Evolutionary conservation across 2,797 vertebrate genomes (phyloP), one percentile per base, ranked within the genome.

Genomic region (Cyprinodon diabolis): DNA sequence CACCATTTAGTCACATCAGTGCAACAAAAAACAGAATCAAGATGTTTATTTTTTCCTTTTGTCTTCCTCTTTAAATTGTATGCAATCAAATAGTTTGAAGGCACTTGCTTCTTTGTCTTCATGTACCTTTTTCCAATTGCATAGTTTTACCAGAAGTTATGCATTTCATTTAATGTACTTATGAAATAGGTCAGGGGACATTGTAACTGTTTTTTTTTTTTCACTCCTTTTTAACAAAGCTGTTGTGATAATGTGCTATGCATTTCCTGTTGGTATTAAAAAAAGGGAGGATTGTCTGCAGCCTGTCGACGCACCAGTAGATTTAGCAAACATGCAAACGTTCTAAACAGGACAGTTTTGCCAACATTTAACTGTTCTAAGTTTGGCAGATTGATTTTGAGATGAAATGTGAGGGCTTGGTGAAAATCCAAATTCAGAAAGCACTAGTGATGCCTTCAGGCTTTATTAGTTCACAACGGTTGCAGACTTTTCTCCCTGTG

Each of bases 231-330:
- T 80, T 48, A 71, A 52, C 80, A 69, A 79, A 80, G 56, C 54
- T 67, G 76, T 77, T 87, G 82, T 89, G 86, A 89, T 89, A 80
- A 82, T 88, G 58, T 82, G 71, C 82, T 89, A 79, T 90, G 89
- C 86, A 87, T 93, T 90, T 78, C 60, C 71, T 66, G 21, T 76
- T 82, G 69, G 19, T 19, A 66, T 65, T 77, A 90, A 83, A 84
- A 83, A 84, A 75, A 86, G 79, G 78, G 35, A 75, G 84, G 77
- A 54, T 63, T 84, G 79, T 79, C 81, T 86, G 73, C 77, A 78
- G 78, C 25, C 75, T 60, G 78, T 87, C 74, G 69, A 67, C 66
- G 73, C 74, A 82, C 73, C 71, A 78, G 57, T 70, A 21, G 67
- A 75, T 76, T 80, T 1, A 71, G 79, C 56, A 77, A 47, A 66